phyloP scores from a whole-genome alignment of 1,140 invertebrate genomes.

The Apis cerana region DNA sequence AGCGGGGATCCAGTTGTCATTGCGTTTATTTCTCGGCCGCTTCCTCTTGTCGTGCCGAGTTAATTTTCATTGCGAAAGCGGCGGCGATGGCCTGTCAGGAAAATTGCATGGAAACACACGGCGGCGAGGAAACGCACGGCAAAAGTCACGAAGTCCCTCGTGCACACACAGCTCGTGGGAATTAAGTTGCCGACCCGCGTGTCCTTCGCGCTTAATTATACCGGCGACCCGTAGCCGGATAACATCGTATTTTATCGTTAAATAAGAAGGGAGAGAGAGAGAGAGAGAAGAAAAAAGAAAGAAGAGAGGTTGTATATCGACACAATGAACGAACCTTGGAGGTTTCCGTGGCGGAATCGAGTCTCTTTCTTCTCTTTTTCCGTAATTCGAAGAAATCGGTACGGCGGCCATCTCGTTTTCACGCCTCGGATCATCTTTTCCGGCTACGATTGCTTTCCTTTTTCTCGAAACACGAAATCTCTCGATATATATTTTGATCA shows the following conservation, averaged over 20 bases:
- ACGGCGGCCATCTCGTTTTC: neutral
- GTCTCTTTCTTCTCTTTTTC: neutral
- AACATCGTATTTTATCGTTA: conserved; percentile 51
- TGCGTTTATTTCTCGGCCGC: neutral
- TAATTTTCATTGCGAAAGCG: conserved; percentile 48
- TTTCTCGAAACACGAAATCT: too few relatives aligned
- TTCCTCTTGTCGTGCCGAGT: conserved; percentile 6
- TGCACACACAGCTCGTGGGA: conserved; percentile 52
- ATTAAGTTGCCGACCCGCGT: conserved; percentile 61
- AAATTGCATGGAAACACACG: conserved; percentile 64
- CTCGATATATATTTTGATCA: too few relatives aligned
- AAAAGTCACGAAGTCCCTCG: conserved; percentile 44
- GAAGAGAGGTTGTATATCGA: conserved; percentile 45
- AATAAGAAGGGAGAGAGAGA: conserved; percentile 40
- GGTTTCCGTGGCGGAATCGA: conserved; percentile 39
- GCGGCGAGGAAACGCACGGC: conserved; percentile 41
- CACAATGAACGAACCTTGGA: conserved; percentile 60
- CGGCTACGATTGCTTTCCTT: too few relatives aligned
- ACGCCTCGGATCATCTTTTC: neutral
- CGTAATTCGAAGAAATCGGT: neutral
- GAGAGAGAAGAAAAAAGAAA: neutral
- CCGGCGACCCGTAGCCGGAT: conserved; percentile 52
- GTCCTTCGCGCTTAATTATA: conserved; percentile 66
- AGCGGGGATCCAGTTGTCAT: neutral
- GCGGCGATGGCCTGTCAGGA: conserved; percentile 25